phyloP scores from a whole-genome alignment of 2,888 invertebrate species.

The Acleris cristana region DNA sequence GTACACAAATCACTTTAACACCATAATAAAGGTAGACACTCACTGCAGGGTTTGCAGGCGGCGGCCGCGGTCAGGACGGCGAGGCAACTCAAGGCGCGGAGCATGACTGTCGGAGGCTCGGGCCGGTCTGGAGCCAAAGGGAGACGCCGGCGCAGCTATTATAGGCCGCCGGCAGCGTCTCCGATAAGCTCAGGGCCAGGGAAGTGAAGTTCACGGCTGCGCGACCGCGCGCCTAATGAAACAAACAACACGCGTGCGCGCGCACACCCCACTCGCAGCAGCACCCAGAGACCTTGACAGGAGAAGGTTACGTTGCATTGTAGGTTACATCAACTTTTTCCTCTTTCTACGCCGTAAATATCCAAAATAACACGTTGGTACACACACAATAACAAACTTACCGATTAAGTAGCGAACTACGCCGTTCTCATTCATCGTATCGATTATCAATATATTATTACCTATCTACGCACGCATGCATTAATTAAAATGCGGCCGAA shows the following conservation, averaged over 20 bases:
- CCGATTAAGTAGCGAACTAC: constrained; percentile 25
- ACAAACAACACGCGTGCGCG: constrained; percentile 44
- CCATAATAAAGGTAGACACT: constrained; percentile 52
- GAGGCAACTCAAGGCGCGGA: constrained; percentile 73
- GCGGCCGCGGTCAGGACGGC: constrained; percentile 60
- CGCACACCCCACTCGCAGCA: constrained; percentile 51
- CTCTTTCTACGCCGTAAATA: constrained; percentile 1
- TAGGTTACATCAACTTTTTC: background rate
- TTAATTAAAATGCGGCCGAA: constrained; percentile 32
- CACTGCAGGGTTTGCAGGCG: constrained; percentile 80
- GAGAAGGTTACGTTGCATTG: constrained; percentile 4
- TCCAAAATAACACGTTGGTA: background rate
- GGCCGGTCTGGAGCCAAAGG: constrained; percentile 73
- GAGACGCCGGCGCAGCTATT: constrained; percentile 81
- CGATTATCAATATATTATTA: constrained; percentile 21
- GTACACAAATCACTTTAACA: constrained; percentile 21
- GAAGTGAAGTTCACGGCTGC: constrained; percentile 80
- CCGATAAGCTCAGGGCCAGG: constrained; percentile 78
- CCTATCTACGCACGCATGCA: background rate
- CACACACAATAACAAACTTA: too few species aligned
- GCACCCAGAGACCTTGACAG: constrained; percentile 34
- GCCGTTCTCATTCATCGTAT: background rate
- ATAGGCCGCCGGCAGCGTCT: constrained; percentile 79
- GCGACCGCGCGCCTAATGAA: constrained; percentile 71
- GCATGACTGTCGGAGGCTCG: constrained; percentile 78